Evolutionary conservation across 2,797 vertebrate species (phyloP).

Genomic region (Caiman crocodilus): DNA sequence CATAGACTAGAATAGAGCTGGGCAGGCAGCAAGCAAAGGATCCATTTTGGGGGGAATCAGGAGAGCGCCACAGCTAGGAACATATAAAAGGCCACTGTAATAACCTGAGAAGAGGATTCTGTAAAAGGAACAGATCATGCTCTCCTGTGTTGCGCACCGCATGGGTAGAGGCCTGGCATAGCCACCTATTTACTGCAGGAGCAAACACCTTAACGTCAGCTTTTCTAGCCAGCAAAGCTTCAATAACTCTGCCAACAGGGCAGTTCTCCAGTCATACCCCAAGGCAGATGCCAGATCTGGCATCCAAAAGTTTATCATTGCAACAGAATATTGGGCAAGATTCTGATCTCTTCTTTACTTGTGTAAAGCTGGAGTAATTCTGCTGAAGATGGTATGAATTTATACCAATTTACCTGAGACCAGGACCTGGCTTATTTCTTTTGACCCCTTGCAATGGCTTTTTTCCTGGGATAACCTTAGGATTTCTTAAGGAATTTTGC

Average conservation of each 20-base stretch:
- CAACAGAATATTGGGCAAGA: background rate
- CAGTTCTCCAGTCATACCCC: background rate
- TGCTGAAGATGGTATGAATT: background rate
- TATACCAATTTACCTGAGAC: background rate
- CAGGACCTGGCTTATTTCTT: background rate
- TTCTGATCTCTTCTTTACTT: background rate
- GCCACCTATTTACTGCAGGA: background rate
- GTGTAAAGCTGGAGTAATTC: background rate
- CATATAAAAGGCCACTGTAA: background rate
- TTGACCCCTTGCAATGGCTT: constrained; percentile 5
- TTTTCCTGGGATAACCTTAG: constrained; percentile 5
- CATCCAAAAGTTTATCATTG: background rate
- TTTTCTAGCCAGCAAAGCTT: background rate
- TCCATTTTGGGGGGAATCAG: background rate
- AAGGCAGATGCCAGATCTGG: background rate
- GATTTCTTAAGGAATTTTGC: background rate
- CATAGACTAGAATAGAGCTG: background rate
- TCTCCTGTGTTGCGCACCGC: background rate
- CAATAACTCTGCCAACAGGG: background rate
- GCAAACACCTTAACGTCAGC: background rate
- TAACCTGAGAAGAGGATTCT: background rate
- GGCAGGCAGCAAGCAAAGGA: background rate
- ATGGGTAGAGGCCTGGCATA: background rate
- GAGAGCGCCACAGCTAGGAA: background rate
- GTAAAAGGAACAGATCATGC: background rate